A percentile compares a stretch with the other conserved stretches of the same genome.
These are phyloP conservation scores for Sebastes variabilis DNA, from an alignment of 2,797 vertebrate genomes.

Conservation along the genomic window DNA sequence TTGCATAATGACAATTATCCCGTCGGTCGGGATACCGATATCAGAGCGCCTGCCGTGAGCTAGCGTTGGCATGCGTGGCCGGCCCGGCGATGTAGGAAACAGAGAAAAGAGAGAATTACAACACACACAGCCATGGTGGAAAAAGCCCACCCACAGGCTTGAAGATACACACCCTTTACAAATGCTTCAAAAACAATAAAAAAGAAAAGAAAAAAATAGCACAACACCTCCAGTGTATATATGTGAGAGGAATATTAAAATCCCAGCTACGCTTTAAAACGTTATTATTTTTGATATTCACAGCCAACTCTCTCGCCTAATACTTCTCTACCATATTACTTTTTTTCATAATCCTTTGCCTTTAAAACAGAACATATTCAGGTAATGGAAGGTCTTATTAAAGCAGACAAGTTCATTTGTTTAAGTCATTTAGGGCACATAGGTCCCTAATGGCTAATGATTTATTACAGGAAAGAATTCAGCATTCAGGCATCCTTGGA, in stretches of 20 bases:
- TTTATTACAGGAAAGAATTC: conserved; percentile 84
- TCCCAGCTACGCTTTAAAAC: not conserved
- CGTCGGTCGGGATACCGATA: not conserved
- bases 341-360: conserved; percentile 32
- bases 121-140: not conserved
- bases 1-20: not conserved
- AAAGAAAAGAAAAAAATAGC: not conserved
- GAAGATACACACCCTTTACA: not conserved
- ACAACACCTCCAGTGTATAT: not conserved
- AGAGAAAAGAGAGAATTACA: not conserved
- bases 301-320: not conserved
- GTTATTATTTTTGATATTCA: not conserved
- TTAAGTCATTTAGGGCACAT: conserved; percentile 83
- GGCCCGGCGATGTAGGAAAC: not conserved
- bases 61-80: not conserved
- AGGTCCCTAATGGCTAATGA: conserved; percentile 83
- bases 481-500: conserved; percentile 77
- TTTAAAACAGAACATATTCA: conserved; percentile 63
- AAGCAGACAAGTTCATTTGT: conserved; percentile 87
- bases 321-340: not conserved
- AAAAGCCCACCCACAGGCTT: not conserved
- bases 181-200: not conserved
- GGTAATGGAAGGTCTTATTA: conserved; percentile 85
- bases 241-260: not conserved
- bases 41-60: not conserved